Percentiles rank a stretch among this genome's conserved stretches.
Conservation (phyloP, 2,888 invertebrate species). For the Rhamnusium bicolor region DNA sequence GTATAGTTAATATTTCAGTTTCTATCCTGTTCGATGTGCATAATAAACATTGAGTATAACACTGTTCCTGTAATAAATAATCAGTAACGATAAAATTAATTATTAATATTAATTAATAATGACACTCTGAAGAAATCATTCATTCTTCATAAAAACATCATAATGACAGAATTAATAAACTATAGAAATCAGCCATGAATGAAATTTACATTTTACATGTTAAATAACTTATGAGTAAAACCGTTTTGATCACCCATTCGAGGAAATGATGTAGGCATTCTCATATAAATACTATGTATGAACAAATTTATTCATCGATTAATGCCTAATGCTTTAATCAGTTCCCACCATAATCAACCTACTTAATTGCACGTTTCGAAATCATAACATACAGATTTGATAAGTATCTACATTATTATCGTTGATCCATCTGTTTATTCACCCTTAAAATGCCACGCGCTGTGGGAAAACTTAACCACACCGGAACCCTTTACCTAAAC, state of each 20-base stretch:
- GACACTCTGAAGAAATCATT: background rate
- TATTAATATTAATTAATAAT: slow-evolving; percentile 28
- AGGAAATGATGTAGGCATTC: slow-evolving; percentile 43
- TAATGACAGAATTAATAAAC: slow-evolving; percentile 16
- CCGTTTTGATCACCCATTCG: slow-evolving; percentile 32
- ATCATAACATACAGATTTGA: slow-evolving; percentile 51
- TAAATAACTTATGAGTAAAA: slow-evolving; percentile 34
- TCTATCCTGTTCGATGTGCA: background rate
- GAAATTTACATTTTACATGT: slow-evolving; percentile 40
- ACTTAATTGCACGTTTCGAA: slow-evolving; percentile 46
- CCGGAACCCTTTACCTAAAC: slow-evolving; percentile 46
- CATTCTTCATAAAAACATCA: slow-evolving; percentile 8
- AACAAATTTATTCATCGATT: slow-evolving; percentile 42
- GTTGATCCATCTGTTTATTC: slow-evolving; percentile 42
- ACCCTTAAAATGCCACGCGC: slow-evolving; percentile 52
- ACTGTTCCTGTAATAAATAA: slow-evolving; percentile 8
- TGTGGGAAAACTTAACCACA: slow-evolving; percentile 52
- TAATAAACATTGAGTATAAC: background rate
- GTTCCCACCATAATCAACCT: slow-evolving; percentile 49
- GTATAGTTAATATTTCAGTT: too few species aligned
- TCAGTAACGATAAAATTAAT: slow-evolving; percentile 15
- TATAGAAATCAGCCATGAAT: slow-evolving; percentile 32
- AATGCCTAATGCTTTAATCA: slow-evolving; percentile 43
- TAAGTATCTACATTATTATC: slow-evolving; percentile 48
- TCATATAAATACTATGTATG: slow-evolving; percentile 40